Evolutionary conservation across 1,140 invertebrate genomes (phyloP).

Genomic region (Triops cancriformis): DNA sequence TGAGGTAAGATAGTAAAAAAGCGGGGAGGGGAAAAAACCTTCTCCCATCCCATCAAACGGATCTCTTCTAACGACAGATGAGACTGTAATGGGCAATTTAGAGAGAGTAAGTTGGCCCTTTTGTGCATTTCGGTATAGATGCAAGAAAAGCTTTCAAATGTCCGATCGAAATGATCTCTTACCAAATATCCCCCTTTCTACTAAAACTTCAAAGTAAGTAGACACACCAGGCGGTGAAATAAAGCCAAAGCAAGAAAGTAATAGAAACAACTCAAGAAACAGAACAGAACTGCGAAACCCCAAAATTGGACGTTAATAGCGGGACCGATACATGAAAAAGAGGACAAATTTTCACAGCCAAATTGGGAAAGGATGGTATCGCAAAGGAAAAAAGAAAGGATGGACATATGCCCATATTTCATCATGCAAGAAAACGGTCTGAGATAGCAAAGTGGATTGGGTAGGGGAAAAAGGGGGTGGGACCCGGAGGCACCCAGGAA

Average conservation of each 20-base stretch:
- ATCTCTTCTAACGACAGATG: conserved; percentile 1
- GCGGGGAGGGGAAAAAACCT: background rate
- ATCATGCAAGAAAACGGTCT: background rate
- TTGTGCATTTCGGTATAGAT: background rate
- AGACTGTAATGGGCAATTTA: conserved; percentile 14
- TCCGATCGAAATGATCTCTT: background rate
- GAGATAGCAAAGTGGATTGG: background rate
- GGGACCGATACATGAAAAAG: background rate
- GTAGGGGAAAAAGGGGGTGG: background rate
- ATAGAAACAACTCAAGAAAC: background rate
- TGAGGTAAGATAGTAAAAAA: background rate
- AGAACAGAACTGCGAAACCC: background rate
- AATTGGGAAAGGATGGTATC: background rate
- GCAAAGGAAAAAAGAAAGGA: background rate
- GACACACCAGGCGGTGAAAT: background rate
- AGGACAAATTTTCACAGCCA: background rate
- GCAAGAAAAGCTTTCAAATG: background rate
- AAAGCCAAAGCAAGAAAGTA: background rate
- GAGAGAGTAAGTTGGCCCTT: background rate
- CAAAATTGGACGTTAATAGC: background rate
- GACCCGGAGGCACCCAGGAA: too few relatives aligned
- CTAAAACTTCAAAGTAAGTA: conserved; percentile 1
- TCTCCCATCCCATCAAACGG: conserved; percentile 5
- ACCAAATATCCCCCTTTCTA: background rate
- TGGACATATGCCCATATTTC: background rate